Conservation (phyloP, 2,797 vertebrate genomes). For the Hozukius guyotensis region DNA sequence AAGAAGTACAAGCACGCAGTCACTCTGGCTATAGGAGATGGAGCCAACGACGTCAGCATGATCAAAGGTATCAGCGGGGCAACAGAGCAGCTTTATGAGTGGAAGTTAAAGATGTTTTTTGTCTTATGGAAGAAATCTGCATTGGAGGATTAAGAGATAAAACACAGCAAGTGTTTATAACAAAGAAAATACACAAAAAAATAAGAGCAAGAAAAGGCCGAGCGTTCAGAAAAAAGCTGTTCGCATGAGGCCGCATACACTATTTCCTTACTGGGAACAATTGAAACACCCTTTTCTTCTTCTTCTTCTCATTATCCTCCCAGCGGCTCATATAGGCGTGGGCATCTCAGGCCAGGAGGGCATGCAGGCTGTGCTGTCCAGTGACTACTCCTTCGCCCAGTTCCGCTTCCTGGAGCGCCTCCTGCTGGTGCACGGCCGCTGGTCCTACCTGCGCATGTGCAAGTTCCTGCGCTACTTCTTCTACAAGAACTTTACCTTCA, state of each 20-base stretch:
- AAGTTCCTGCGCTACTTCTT: slow-evolving; percentile 97
- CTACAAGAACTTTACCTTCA: slow-evolving; percentile 98
- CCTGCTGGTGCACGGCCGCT: slow-evolving; percentile 94
- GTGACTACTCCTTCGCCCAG: slow-evolving; percentile 94
- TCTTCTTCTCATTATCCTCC: background rate
- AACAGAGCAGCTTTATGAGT: background rate
- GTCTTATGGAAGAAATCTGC: background rate
- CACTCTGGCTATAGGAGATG: slow-evolving; percentile 93
- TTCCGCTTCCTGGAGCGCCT: slow-evolving; percentile 94
- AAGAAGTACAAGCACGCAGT: slow-evolving; percentile 92
- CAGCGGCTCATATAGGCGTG: slow-evolving; percentile 94
- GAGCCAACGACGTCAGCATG: slow-evolving; percentile 96
- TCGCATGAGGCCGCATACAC: no score
- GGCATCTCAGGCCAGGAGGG: slow-evolving; percentile 96
- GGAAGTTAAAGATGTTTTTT: background rate
- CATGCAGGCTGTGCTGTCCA: slow-evolving; percentile 94
- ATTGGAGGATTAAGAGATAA: background rate
- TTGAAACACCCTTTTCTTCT: background rate
- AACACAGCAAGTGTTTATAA: background rate
- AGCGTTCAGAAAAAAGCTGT: no score
- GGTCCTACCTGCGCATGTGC: slow-evolving; percentile 98
- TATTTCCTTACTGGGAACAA: no score
- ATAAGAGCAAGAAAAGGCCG: background rate
- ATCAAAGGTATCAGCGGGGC: slow-evolving; percentile 88
- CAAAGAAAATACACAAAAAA: background rate